A percentile compares a stretch with the other conserved stretches of the same genome.
These are phyloP conservation scores for Campaea margaritaria DNA, from an alignment of 2,888 invertebrate species.

Conservation along the genomic window DNA sequence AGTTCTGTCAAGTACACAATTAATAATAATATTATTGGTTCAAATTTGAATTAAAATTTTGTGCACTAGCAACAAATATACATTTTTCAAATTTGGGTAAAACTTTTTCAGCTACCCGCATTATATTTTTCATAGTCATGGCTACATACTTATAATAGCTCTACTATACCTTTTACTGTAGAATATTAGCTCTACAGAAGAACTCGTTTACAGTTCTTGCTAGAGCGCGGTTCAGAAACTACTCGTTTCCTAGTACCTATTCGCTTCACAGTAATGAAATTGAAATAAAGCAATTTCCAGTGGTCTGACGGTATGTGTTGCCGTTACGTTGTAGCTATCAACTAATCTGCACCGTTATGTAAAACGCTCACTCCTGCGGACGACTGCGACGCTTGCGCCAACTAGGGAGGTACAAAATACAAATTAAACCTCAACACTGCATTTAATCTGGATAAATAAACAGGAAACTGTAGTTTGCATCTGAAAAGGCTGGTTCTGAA, in stretches of 20 bases:
- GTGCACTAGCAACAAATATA: too few species aligned
- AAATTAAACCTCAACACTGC: constrained; percentile 17
- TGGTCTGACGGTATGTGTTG: constrained; percentile 42
- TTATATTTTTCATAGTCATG: neutral
- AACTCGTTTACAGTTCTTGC: neutral
- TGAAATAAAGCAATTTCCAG: constrained; percentile 44
- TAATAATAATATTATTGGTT: too few species aligned
- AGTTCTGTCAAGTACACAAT: too few species aligned
- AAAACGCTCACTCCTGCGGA: constrained; percentile 35
- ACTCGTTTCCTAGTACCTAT: constrained; percentile 19
- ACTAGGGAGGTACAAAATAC: constrained; percentile 10
- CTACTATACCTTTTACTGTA: neutral
- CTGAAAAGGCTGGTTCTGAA: neutral
- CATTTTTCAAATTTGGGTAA: too few species aligned
- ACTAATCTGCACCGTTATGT: constrained; percentile 46
- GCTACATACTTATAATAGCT: neutral
- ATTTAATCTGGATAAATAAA: constrained; percentile 5
- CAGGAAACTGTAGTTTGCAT: constrained; percentile 12
- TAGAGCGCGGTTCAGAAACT: constrained; percentile 4
- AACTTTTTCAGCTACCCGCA: too few species aligned
- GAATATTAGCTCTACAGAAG: neutral
- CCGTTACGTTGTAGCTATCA: constrained; percentile 38
- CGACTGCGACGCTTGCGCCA: constrained; percentile 7
- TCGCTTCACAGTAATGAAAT: constrained; percentile 26
- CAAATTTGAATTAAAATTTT: too few species aligned